A percentile compares a stretch with the other conserved stretches of the same genome.
phyloP scores from a whole-genome alignment of 1,140 invertebrate species.

The Parasteatoda tepidariorum region DNA sequence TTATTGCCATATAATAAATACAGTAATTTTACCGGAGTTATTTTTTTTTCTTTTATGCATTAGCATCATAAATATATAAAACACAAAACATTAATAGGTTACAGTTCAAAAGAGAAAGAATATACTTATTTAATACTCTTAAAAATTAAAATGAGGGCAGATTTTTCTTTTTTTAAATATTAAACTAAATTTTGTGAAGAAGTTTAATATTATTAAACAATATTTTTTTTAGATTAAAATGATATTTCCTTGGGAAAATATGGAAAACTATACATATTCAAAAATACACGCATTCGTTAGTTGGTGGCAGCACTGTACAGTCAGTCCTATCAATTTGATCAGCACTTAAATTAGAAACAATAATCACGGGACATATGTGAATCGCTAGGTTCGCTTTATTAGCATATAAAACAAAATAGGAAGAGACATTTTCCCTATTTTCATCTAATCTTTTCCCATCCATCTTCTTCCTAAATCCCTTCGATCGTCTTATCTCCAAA shows the following conservation, averaged over 20 bases:
- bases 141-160: too few relatives aligned
- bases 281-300: too few relatives aligned
- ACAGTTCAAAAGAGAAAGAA: too few relatives aligned
- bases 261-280: too few relatives aligned
- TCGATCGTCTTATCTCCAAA: constrained; percentile 44
- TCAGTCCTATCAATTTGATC: not conserved
- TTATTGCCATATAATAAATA: not conserved
- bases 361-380: constrained; percentile 17
- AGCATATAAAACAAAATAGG: constrained; percentile 48
- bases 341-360: constrained; percentile 34
- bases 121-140: too few relatives aligned
- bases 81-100: too few relatives aligned
- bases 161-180: too few relatives aligned
- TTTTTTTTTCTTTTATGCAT: not conserved
- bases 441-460: constrained; percentile 28
- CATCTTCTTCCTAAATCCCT: constrained; percentile 41
- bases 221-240: too few relatives aligned
- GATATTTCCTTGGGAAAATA: too few relatives aligned
- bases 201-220: too few relatives aligned
- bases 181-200: too few relatives aligned
- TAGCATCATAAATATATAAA: too few relatives aligned
- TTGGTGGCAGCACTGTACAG: constrained; percentile 44
- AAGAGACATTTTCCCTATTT: not conserved
- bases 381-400: not conserved
- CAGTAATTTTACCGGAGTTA: not conserved